Conservation (phyloP, 2,888 invertebrate species). For the Dryococelus australis region DNA sequence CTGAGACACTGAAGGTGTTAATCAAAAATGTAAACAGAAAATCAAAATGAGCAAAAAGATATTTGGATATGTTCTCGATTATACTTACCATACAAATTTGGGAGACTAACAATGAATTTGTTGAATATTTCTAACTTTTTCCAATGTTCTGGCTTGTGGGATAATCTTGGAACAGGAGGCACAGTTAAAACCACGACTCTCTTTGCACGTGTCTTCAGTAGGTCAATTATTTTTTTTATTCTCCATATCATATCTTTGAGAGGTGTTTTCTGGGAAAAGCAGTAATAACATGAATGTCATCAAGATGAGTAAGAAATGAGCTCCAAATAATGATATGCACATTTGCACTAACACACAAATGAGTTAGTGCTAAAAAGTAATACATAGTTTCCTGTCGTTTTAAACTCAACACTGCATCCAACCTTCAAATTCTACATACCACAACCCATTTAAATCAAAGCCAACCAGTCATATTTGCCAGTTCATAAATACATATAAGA, state of each 20-base stretch:
- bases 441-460: too few relatives aligned
- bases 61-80: background rate
- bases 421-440: too few relatives aligned
- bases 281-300: background rate
- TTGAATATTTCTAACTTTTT: background rate
- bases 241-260: slow-evolving; percentile 13
- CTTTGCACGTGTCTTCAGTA: background rate
- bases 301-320: background rate
- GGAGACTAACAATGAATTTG: background rate
- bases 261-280: background rate
- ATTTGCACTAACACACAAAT: background rate
- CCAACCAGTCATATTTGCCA: too few relatives aligned
- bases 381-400: too few relatives aligned
- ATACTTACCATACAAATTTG: background rate
- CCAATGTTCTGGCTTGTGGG: background rate
- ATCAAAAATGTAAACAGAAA: too few relatives aligned
- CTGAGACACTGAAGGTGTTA: too few relatives aligned
- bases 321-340: background rate
- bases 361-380: background rate
- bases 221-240: background rate
- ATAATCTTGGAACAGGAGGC: slow-evolving; percentile 28
- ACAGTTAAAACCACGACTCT: slow-evolving; percentile 3
- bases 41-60: too few relatives aligned
- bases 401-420: too few relatives aligned
- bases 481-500: too few relatives aligned